Percentiles rank a stretch among this genome's conserved stretches.
Conservation (phyloP, 2,797 vertebrate species). For the Schizopygopsis malacanthus region DNA sequence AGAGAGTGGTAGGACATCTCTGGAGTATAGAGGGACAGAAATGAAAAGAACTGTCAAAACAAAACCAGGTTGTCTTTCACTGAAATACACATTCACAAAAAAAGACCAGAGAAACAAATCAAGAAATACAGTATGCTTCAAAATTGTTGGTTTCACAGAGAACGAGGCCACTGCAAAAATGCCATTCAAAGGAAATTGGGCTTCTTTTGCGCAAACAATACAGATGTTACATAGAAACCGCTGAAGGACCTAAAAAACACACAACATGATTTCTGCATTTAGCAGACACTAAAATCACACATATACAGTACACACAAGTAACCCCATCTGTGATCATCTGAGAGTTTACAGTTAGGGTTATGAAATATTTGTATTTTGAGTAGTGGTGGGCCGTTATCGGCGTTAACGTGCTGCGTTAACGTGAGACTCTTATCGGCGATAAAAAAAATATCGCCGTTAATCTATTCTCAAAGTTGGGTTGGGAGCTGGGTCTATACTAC, state of each 20-base stretch:
- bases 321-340: not conserved
- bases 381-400: too few species aligned
- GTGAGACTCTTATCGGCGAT: too few species aligned
- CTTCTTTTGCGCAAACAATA: not conserved
- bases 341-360: not conserved
- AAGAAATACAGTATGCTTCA: conserved; percentile 27
- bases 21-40: conserved; percentile 29
- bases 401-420: too few species aligned
- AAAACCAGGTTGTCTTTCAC: conserved; percentile 15
- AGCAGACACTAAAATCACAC: not conserved
- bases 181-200: not conserved
- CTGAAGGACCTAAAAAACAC: conserved; percentile 6
- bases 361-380: not conserved
- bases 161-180: conserved; percentile 27
- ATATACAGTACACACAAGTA: not conserved
- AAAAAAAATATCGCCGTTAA: too few species aligned
- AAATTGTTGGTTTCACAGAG: conserved; percentile 24
- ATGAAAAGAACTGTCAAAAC: conserved; percentile 39
- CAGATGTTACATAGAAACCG: conserved; percentile 13
- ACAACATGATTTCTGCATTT: too few species aligned
- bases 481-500: too few species aligned
- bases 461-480: too few species aligned
- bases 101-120: conserved; percentile 36
- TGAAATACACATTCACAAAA: conserved; percentile 35
- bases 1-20: conserved; percentile 22